Conservation (phyloP, 2,797 vertebrate species). For the Mus spretus region DNA sequence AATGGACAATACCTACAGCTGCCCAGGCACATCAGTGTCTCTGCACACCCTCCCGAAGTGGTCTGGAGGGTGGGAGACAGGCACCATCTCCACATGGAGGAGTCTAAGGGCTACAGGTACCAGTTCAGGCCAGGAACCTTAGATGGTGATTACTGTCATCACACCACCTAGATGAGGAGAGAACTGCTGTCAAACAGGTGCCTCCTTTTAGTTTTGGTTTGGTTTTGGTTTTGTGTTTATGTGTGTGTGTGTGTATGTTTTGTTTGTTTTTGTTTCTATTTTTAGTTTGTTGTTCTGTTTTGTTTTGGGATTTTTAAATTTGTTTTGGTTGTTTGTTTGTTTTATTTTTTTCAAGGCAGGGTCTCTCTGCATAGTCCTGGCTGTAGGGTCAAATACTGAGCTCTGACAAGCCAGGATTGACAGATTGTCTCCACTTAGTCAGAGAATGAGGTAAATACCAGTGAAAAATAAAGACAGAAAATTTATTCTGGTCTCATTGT, state of each 20-base stretch:
- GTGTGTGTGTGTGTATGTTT: no score
- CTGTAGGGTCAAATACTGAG: not conserved
- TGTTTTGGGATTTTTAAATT: no score
- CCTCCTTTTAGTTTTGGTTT: no score
- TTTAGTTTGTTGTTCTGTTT: no score
- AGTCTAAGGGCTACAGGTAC: not conserved
- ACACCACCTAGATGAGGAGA: no score
- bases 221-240: no score
- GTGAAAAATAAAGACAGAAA: not conserved
- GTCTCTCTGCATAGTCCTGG: no score
- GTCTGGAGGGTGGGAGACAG: not conserved
- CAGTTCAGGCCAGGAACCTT: not conserved
- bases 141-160: not conserved
- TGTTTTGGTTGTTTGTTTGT: no score
- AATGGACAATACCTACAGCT: not conserved
- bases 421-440: not conserved
- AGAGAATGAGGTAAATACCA: not conserved
- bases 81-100: not conserved
- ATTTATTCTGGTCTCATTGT: not conserved
- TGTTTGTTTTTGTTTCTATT: no score
- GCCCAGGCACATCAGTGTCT: not conserved
- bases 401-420: not conserved
- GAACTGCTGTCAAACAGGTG: not conserved
- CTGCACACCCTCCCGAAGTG: not conserved
- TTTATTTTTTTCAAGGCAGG: no score